These are phyloP conservation scores for Halichondria panicea DNA, from an alignment of 37 sponge, comb jelly and placozoan genomes.

Conservation along the genomic window DNA sequence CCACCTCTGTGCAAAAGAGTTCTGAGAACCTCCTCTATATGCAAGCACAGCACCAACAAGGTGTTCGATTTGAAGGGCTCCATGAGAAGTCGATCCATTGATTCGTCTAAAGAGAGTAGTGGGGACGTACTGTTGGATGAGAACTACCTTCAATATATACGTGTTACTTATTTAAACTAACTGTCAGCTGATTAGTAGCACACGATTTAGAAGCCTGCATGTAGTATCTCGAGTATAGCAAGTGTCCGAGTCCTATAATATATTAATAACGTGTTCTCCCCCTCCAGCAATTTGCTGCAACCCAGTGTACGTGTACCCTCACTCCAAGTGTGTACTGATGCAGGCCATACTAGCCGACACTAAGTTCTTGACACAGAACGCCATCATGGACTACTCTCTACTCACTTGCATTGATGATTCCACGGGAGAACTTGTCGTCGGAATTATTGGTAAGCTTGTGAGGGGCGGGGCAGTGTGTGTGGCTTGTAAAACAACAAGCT, in stretches of 20 bases:
- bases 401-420: slow-evolving; percentile 84
- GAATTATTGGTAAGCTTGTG: slow-evolving; percentile 97
- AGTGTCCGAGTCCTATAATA: too few species aligned
- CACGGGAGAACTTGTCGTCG: slow-evolving; percentile 80
- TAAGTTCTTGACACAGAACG: slow-evolving; percentile 78
- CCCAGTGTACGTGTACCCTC: slow-evolving; percentile 91
- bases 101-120: slow-evolving; percentile 59
- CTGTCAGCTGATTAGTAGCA: not conserved
- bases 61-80: slow-evolving; percentile 98
- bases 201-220: not conserved
- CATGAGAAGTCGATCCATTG: slow-evolving; percentile 85
- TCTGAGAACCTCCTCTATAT: too few species aligned
- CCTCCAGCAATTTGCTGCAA: slow-evolving; percentile 55
- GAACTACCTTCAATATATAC: slow-evolving; percentile 70
- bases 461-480: too few species aligned
- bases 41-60: too few species aligned
- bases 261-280: too few species aligned
- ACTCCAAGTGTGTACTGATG: slow-evolving; percentile 87
- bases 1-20: too few species aligned
- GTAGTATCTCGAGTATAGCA: too few species aligned
- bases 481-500: too few species aligned
- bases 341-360: slow-evolving; percentile 89
- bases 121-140: slow-evolving; percentile 91
- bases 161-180: too few species aligned
- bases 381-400: slow-evolving; percentile 98